A percentile compares a stretch with the other conserved stretches of the same genome.
Evolutionary conservation across 2,888 invertebrate genomes (phyloP).

Genomic region (Spisula solida): DNA sequence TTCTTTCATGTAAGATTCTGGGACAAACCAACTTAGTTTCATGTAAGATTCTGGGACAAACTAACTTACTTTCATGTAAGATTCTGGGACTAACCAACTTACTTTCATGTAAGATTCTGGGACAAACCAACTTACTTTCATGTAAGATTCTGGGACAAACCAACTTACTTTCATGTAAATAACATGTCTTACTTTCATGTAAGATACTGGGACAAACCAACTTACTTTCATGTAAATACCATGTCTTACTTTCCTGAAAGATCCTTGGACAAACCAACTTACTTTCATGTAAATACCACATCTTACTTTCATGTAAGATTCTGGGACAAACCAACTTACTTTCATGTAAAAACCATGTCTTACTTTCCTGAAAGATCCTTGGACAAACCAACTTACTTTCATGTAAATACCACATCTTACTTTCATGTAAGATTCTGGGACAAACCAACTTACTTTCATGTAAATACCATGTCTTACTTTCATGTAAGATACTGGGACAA

Average conservation of each 20-base stretch:
- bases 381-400: neutral
- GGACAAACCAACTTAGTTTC: neutral
- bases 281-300: neutral
- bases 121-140: constrained; percentile 12
- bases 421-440: constrained; percentile 22
- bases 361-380: neutral
- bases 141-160: neutral
- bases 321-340: neutral
- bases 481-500: neutral
- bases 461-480: neutral
- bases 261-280: neutral
- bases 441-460: neutral
- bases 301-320: constrained; percentile 15
- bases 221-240: no score
- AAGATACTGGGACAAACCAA: no score
- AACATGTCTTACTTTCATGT: no score
- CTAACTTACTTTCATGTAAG: neutral
- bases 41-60: neutral
- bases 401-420: neutral
- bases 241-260: constrained; percentile 5
- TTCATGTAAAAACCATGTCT: neutral
- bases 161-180: neutral
- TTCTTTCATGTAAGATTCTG: neutral
- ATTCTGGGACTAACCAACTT: neutral
- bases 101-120: neutral